A percentile compares a stretch with the other conserved stretches of the same genome.
Conservation (phyloP, 2,113 vertebrate species). For the Carlito syrichta region DNA sequence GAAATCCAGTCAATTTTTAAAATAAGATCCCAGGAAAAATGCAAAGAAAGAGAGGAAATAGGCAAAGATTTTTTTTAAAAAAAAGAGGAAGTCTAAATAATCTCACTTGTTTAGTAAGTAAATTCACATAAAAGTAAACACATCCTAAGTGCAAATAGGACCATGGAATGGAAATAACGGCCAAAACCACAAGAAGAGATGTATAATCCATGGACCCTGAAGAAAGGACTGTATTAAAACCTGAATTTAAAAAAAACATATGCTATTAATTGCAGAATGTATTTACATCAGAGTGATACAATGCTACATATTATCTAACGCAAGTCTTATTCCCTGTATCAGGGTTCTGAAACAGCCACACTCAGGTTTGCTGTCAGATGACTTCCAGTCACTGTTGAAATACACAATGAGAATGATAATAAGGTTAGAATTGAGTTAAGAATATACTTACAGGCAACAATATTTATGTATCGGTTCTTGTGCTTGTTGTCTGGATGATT, state of each 20-base stretch:
- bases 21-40: not conserved
- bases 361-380: not conserved
- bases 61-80: too few species aligned
- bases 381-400: not conserved
- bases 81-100: not conserved
- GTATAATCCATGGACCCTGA: not conserved
- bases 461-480: conserved; percentile 96
- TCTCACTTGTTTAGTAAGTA: not conserved
- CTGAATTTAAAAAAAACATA: not conserved
- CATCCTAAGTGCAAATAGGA: not conserved
- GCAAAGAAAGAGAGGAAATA: not conserved
- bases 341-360: not conserved
- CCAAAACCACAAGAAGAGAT: not conserved
- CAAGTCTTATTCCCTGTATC: not conserved
- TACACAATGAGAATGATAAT: fast-evolving
- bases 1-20: not conserved
- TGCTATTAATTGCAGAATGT: not conserved
- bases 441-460: conserved; percentile 92
- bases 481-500: conserved; percentile 95
- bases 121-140: not conserved
- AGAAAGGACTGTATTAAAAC: not conserved
- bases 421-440: not conserved
- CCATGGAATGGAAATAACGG: not conserved
- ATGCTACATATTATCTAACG: not conserved
- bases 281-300: not conserved